Evolutionary conservation across 2,888 invertebrate genomes (phyloP), one percentile per base, ranked within the genome.

Genomic region (Parnassius orleans): DNA sequence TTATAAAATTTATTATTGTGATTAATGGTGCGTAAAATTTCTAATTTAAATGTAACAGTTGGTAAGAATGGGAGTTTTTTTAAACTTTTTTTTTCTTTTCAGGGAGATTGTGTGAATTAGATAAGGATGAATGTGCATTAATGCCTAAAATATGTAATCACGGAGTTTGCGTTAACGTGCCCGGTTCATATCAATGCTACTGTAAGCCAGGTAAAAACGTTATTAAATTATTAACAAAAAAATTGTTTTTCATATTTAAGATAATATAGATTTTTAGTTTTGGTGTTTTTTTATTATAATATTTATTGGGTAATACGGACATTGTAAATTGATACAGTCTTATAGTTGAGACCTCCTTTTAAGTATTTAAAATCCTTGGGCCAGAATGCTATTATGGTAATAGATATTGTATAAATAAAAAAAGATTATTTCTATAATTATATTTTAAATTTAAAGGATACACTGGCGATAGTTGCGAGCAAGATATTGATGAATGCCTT

Each of bases 401-500:
- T 19, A n/a, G 19, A 19, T 19, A 19, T 19, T 19, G 19, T 19
- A 19, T 19, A 19, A 19, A 19, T 19, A 19, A 19, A 19, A 19
- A 19, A 19, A 19, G 0, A 19, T 19, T n/a, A n/a, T n/a, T 46
- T 61, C 24, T 41, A 54, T 10, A 10, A 24, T 53, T 53, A 46
- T 41, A 9, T 19, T 46, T 24, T 56, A 19, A 68, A 92, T 92
- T 98, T 58, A 15, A 69, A 92, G 92, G 98, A 2, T 97, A 94
- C 81, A 96, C 97, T 12, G 98, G 98, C 15, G 93, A 95, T 74
- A 93, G 94, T 69, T 98, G 98, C 81, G 95, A 96, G 75, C 93
- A 95, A 61, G 96, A 98, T 83, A 96, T 97, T 72, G 95, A 98
- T 80, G 97, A 97, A 83, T 98, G 98, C 75, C 92, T 97, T 12